Base-by-base conservation (phyloP, 2,797 vertebrate species). In the Crax fasciolata region DNA sequence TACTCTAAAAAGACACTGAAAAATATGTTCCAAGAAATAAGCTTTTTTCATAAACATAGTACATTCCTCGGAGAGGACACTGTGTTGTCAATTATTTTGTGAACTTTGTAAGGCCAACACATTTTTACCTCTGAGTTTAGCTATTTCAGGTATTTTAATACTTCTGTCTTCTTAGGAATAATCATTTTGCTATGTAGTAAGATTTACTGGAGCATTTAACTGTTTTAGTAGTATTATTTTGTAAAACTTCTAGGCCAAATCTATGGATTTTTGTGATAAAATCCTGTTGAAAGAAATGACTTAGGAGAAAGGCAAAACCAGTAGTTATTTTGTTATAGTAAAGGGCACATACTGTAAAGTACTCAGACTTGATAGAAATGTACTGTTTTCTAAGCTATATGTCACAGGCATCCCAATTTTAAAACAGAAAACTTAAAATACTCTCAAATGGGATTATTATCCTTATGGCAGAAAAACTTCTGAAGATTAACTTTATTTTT, bases 71-170 rank as follows among this genome's bases (percentile, higher is more conserved):
- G 80, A 92, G 67, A 86, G 32, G 73, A 88, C 95, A 92, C 80
- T 63, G 61, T 91, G 38, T 58, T 97, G 25, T 95, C 82, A 94
- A 93, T 97, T 77, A 66, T 97, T 97, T 96, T 97, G 62, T 96
- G 93, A 95, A 79, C 93, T 94, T 49, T 91, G 35, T 93, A 95
- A 93, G 96, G 96, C 70, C n/a, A 80, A 63, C 67, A 93, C 68
- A 8, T 84, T 94, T 96, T 96, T 86, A 68, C 79, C 57, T 96
- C 89, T 96, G 44, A 82, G 87, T 92, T 94, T 89, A 79, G 63
- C 74, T 94, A 55, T 92, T 96, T 97, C 68, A 97, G 66, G 80
- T 87, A 70, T 70, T 93, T 17, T 77, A 94, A 58, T 58, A 52
- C 7, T 91, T 63, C 88, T 95, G 27, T 91, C 63, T 94, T 94